Conservation (phyloP, 2,888 invertebrate species). For the Mesorhabditis belari region DNA sequence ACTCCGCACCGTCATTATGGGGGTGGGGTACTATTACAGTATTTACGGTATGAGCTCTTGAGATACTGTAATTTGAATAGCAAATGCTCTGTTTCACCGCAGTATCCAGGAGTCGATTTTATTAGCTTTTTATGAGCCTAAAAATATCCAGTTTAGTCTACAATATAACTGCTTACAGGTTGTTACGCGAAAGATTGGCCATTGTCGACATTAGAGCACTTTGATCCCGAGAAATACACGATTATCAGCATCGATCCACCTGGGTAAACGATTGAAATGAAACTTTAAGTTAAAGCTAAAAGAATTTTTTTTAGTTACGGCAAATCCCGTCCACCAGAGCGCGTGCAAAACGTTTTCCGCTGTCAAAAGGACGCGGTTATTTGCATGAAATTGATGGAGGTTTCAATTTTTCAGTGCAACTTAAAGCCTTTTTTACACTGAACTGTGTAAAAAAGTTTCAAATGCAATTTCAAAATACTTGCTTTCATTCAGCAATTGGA, state of each 20-base stretch:
- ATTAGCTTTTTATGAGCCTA: too few relatives aligned
- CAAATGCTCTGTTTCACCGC: too few relatives aligned
- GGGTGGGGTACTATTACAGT: too few relatives aligned
- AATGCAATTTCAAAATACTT: too few relatives aligned
- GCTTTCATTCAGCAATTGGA: slow-evolving; percentile 13
- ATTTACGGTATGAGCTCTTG: too few relatives aligned
- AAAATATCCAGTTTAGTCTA: too few relatives aligned
- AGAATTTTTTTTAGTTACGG: slow-evolving; percentile 5
- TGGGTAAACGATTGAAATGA: slow-evolving; percentile 34
- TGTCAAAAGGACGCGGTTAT: slow-evolving; percentile 46
- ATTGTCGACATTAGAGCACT: slow-evolving; percentile 38
- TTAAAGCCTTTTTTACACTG: too few relatives aligned
- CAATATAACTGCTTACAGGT: slow-evolving; percentile 15
- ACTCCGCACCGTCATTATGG: too few relatives aligned
- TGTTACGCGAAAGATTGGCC: slow-evolving; percentile 50
- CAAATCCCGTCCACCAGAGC: slow-evolving; percentile 40
- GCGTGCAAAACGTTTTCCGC: slow-evolving; percentile 46
- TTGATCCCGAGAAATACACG: slow-evolving; percentile 39
- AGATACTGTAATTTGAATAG: too few relatives aligned
- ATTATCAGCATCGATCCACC: slow-evolving; percentile 51
- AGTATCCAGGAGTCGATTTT: too few relatives aligned
- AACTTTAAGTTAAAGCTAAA: too few relatives aligned
- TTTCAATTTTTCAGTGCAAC: not conserved
- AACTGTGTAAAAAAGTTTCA: too few relatives aligned
- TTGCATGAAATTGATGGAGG: slow-evolving; percentile 48